These are phyloP conservation scores for Eulemur coronatus DNA, from an alignment of 2,797 vertebrate species.

Conservation along the genomic window DNA sequence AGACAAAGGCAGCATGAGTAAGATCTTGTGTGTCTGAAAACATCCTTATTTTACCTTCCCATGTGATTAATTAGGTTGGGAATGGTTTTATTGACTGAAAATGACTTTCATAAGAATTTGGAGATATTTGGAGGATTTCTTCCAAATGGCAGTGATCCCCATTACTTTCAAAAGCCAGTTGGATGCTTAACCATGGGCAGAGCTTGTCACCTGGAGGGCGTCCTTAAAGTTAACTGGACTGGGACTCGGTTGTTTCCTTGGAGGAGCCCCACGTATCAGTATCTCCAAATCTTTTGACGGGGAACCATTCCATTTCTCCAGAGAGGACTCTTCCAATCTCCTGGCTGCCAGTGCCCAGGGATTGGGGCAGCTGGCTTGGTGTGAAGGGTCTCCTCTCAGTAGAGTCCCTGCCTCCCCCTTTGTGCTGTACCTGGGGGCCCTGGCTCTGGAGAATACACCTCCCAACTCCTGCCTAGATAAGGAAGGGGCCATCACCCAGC, in stretches of 20 bases:
- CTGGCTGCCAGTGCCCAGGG: neutral
- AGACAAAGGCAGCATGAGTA: neutral
- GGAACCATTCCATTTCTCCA: neutral
- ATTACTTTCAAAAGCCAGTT: neutral
- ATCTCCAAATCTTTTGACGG: neutral
- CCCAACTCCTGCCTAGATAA: neutral
- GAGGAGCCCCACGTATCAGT: neutral
- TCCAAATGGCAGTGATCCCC: neutral
- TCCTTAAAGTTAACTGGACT: neutral
- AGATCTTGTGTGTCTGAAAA: neutral
- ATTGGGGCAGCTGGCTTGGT: neutral
- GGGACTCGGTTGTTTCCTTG: neutral
- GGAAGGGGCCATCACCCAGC: neutral
- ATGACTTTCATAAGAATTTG: neutral
- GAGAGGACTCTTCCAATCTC: neutral
- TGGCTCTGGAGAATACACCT: neutral
- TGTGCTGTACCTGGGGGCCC: neutral
- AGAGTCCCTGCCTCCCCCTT: neutral
- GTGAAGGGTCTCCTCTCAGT: neutral
- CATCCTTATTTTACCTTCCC: neutral
- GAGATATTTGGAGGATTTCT: neutral
- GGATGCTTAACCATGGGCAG: neutral
- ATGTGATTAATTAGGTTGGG: neutral
- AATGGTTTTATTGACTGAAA: neutral
- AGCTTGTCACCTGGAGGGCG: neutral